Base-by-base conservation (phyloP, 2,113 vertebrate species). In the Piprites chloris region DNA sequence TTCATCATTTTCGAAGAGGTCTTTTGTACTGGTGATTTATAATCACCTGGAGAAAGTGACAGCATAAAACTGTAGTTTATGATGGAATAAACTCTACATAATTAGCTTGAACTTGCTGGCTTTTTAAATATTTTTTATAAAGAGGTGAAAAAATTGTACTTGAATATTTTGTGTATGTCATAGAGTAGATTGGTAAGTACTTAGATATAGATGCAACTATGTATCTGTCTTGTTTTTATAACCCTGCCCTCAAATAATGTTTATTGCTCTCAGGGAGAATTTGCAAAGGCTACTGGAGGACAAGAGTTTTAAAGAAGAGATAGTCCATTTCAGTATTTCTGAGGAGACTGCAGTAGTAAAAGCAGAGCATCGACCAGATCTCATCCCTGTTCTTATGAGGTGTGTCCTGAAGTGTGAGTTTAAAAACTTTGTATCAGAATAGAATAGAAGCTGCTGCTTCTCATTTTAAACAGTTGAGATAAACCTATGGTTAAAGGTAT, bases 301-400 rank as follows among this genome's bases (percentile, higher is more conserved):
- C 97, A 99, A 98, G 96, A 98, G 97, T 94, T 99, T 99, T 97
- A 99, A 99, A 96, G 99, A 99, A 87, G 99, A 99, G 97, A 99
- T 99, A 32, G 98, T 99, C 35, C 99, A 98, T 97, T 99, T 99
- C 94, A 99, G 98, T 96, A 99, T 99, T 93, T 98, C 99, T 28
- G 99, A 99, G 95, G 99, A 99, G 78, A 98, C 97, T 0, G 39
- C 98, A 8, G 97, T 99, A 39, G 98, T 99, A 14, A 98, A 99
- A 91, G 78, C 93, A n/a, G 97, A 98, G 6, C 99, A 99, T 97
- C 98, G 99, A 95, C 95, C 96, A 37, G 95, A 96, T 67, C 98
- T 99, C 56, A 98, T 99, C 87, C 99, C 99, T 22, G 87, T 99
- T 94, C 98, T 99, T 26, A 99, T 99, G 99, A 99, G 99, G 99